Percentiles rank a stretch among this genome's conserved stretches.
These are phyloP conservation scores for Crematogaster levior DNA, from an alignment of 2,888 invertebrate genomes.

Conservation along the genomic window DNA sequence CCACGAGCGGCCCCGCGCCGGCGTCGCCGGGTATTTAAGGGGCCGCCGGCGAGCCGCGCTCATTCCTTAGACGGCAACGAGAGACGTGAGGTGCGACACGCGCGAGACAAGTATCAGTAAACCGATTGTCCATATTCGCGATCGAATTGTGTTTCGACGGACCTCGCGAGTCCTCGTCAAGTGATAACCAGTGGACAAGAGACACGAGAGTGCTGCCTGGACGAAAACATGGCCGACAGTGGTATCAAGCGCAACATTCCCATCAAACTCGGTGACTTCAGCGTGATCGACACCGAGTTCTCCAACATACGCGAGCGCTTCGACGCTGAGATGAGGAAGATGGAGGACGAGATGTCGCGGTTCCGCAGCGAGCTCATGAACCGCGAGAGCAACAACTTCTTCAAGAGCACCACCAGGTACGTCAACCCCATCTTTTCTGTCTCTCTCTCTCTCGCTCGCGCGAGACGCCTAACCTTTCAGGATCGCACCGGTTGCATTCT, in stretches of 20 bases:
- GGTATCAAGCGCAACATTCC: slow-evolving; percentile 95
- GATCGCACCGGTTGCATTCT: neutral
- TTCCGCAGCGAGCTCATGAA: slow-evolving; percentile 97
- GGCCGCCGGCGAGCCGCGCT: slow-evolving; percentile 80
- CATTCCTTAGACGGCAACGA: slow-evolving; percentile 77
- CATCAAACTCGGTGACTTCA: slow-evolving; percentile 97
- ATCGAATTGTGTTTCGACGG: slow-evolving; percentile 4
- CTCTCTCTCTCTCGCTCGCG: slow-evolving; percentile 79
- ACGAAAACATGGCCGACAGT: slow-evolving; percentile 91
- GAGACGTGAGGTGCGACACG: neutral
- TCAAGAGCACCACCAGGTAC: slow-evolving; percentile 95
- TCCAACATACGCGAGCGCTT: slow-evolving; percentile 96
- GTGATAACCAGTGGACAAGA: slow-evolving; percentile 59
- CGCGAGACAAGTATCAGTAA: neutral
- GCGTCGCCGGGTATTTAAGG: slow-evolving; percentile 82
- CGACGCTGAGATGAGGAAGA: slow-evolving; percentile 98
- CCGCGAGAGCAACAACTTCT: slow-evolving; percentile 96
- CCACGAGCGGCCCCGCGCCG: slow-evolving; percentile 71
- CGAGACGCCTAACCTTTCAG: neutral
- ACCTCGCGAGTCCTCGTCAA: slow-evolving; percentile 26
- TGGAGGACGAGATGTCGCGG: slow-evolving; percentile 99
- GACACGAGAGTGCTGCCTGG: slow-evolving; percentile 39
- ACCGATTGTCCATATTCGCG: slow-evolving; percentile 30
- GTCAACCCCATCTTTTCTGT: neutral
- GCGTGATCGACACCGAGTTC: slow-evolving; percentile 98